Percentiles rank a stretch among this genome's conserved stretches.
Conservation (phyloP, 2,113 vertebrate genomes). For the Myotis yumanensis region DNA sequence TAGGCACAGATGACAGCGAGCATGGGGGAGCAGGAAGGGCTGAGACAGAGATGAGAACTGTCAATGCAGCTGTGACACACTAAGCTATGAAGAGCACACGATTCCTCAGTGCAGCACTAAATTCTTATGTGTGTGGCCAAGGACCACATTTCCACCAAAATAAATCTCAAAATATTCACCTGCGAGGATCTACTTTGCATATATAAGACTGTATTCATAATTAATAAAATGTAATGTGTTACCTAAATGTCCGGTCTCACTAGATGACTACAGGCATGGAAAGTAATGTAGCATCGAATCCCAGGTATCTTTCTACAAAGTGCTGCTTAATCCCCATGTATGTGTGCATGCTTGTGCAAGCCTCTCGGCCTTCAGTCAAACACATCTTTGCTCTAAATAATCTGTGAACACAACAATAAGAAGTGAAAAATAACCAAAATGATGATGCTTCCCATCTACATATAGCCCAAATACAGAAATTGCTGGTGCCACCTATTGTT, state of each 20-base stretch:
- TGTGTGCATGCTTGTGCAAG: not conserved
- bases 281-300: not conserved
- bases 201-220: not conserved
- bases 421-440: constrained; percentile 66
- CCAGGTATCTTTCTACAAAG: constrained; percentile 10
- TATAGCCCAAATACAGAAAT: constrained; percentile 69
- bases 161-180: not conserved
- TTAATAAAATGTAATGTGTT: not conserved
- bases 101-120: not conserved
- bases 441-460: constrained; percentile 17
- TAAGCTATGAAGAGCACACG: not conserved
- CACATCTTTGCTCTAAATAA: constrained; percentile 60
- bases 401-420: constrained; percentile 54
- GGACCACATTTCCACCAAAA: constrained; percentile 27
- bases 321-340: not conserved
- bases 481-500: constrained; percentile 82
- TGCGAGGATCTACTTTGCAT: not conserved
- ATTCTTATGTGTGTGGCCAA: not conserved
- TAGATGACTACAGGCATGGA: not conserved
- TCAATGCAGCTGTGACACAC: not conserved
- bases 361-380: constrained; percentile 2
- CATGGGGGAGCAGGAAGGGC: too few relatives aligned
- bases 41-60: not conserved
- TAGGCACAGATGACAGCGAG: not conserved
- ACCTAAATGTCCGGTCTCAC: not conserved